Percentiles rank a stretch among this genome's conserved stretches.
Conservation (phyloP, 2,888 invertebrate species). For the Pachliopta kotzebuea region DNA sequence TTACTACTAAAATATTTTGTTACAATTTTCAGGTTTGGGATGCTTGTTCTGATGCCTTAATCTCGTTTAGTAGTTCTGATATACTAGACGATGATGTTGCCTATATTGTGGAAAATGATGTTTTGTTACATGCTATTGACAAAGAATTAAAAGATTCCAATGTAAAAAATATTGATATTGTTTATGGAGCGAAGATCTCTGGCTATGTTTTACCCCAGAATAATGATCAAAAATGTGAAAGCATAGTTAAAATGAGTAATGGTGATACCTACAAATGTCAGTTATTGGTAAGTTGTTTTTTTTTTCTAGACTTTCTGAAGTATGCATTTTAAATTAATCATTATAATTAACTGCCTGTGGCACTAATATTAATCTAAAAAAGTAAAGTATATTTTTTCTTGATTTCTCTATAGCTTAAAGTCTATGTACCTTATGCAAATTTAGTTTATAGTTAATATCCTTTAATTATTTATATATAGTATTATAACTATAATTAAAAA, state of each 20-base stretch:
- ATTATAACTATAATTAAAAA: too few species aligned
- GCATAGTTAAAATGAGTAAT: slow-evolving; percentile 81
- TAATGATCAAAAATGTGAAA: slow-evolving; percentile 42
- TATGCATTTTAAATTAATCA: too few species aligned
- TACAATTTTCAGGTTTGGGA: slow-evolving; percentile 90
- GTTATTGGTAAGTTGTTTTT: slow-evolving; percentile 82
- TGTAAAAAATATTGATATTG: slow-evolving; percentile 82
- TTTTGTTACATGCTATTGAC: slow-evolving; percentile 88
- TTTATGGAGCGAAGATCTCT: slow-evolving; percentile 85
- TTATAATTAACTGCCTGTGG: too few species aligned
- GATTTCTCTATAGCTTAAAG: too few species aligned
- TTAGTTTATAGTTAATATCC: too few species aligned
- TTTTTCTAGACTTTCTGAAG: background rate
- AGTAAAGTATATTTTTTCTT: too few species aligned
- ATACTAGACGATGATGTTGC: slow-evolving; percentile 88
- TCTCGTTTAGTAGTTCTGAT: slow-evolving; percentile 89
- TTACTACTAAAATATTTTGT: background rate
- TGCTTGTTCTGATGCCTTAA: slow-evolving; percentile 92
- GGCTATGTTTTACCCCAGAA: slow-evolving; percentile 80
- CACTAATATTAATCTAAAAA: too few species aligned
- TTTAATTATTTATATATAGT: too few species aligned
- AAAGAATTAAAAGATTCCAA: slow-evolving; percentile 74
- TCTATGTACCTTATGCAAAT: too few species aligned
- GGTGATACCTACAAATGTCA: slow-evolving; percentile 84
- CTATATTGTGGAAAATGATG: slow-evolving; percentile 96